phyloP scores from a whole-genome alignment of 2,797 vertebrate species.

The Gymnocypris eckloni region DNA sequence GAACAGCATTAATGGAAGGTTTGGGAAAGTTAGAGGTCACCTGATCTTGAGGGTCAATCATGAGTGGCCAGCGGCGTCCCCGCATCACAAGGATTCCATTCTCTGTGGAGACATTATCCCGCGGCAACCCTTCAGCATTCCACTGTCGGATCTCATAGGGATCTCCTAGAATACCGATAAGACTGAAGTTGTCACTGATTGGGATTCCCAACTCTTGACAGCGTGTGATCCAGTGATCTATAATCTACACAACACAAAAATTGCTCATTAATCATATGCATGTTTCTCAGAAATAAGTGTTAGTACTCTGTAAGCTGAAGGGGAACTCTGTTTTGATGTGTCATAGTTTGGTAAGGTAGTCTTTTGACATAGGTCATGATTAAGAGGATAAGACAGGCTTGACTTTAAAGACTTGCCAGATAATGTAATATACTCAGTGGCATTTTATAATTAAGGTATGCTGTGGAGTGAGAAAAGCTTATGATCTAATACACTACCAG shows the following conservation, averaged over 20 bases:
- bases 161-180: conserved; percentile 84
- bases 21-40: conserved; percentile 63
- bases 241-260: conserved; percentile 72
- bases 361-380: conserved; percentile 13
- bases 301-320: not conserved
- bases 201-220: conserved; percentile 83
- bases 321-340: not conserved
- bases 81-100: conserved; percentile 87
- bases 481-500: conserved; percentile 62
- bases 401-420: not conserved
- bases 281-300: not conserved
- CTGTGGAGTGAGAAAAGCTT: not conserved
- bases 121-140: conserved; percentile 86
- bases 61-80: conserved; percentile 86
- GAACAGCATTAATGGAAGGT: not conserved
- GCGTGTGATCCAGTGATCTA: conserved; percentile 83
- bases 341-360: not conserved
- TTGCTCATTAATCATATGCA: not conserved
- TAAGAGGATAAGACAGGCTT: not conserved
- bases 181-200: conserved; percentile 84
- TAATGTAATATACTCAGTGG: not conserved
- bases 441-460: conserved; percentile 9
- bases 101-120: conserved; percentile 84
- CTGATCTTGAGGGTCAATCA: conserved; percentile 92
- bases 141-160: conserved; percentile 86